Evolutionary conservation across 1,140 invertebrate species (phyloP), one percentile per base, ranked within the genome.

Genomic region (Bombus cullumanus): DNA sequence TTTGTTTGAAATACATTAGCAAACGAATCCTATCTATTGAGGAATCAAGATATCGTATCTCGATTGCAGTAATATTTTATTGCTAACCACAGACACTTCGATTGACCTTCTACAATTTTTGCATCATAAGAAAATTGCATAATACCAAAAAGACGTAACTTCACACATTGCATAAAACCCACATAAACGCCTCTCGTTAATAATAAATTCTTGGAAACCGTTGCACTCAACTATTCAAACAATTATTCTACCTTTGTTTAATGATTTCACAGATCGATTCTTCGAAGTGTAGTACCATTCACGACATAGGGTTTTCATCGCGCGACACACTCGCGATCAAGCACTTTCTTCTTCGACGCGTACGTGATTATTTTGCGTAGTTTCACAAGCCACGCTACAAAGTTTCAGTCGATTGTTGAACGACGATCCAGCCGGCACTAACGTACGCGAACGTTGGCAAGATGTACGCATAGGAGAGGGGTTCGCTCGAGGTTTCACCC

Each of bases 401-500:
- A 78, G 64, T 75, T 81, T 64, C 64, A 76, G 28, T 1, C 76
- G 85, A 76, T 62, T 76, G 66, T 91, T 86, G 72, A 37, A 57
- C 86, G 83, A 66, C 79, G 89, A 84, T 79, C 80, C 84, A 81
- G 81, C 82, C 66, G 79, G 85, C 57, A 92, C 88, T 91, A 89
- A 89, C 88, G 86, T 82, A 79, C 66, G 41, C 81, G 82, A 87
- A 59, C 87, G 78, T 80, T 90, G 53, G 77, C 87, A 91, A 89
- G 81, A 91, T 86, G 81, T 84, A 89, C 75, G 86, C 87, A 85
- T 68, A 69, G 25, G 39, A 66, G 41, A 71, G 62, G 85, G 66
- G 85, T 76, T 28, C 74, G 83, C 76, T 6, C 74, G 83, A 86
- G 86, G 59, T 91, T 89, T 89, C 68, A 88, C 88, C 91, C 91